Evolutionary conservation across 2,113 vertebrate species (phyloP).

Genomic region (Colaptes auratus): DNA sequence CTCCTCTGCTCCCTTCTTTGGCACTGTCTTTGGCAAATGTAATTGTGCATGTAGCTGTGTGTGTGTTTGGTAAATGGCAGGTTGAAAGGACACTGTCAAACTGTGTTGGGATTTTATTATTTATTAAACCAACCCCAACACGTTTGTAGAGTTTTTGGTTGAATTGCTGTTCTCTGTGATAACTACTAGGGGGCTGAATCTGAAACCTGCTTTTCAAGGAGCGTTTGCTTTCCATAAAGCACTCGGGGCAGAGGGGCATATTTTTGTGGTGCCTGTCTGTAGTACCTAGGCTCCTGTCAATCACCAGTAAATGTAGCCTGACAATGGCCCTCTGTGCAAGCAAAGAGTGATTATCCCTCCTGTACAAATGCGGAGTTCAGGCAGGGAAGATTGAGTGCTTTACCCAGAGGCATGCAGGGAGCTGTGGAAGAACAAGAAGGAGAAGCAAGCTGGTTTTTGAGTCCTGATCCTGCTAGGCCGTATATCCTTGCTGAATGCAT

Average conservation of each 20-base stretch:
- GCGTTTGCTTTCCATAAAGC: not conserved
- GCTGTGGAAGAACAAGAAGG: not conserved
- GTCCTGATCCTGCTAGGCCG: not conserved
- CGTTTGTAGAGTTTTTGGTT: not conserved
- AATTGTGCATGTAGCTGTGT: not conserved
- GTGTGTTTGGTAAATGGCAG: not conserved
- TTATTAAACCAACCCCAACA: too few species aligned
- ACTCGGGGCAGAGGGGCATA: not conserved
- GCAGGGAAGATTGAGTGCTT: not conserved
- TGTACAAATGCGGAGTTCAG: not conserved
- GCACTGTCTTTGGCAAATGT: not conserved
- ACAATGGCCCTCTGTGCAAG: not conserved
- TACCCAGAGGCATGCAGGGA: not conserved
- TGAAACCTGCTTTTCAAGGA: not conserved
- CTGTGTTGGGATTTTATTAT: not conserved
- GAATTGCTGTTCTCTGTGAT: not conserved
- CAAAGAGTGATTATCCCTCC: not conserved
- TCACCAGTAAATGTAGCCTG: not conserved
- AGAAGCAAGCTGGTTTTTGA: not conserved
- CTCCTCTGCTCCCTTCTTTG: constrained; percentile 2
- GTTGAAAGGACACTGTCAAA: not conserved
- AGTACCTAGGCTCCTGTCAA: not conserved
- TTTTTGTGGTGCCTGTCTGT: not conserved
- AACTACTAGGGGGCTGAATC: not conserved
- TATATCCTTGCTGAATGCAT: not conserved